phyloP scores from a whole-genome alignment of 2,888 invertebrate species.

The Drymonia ruficornis region DNA sequence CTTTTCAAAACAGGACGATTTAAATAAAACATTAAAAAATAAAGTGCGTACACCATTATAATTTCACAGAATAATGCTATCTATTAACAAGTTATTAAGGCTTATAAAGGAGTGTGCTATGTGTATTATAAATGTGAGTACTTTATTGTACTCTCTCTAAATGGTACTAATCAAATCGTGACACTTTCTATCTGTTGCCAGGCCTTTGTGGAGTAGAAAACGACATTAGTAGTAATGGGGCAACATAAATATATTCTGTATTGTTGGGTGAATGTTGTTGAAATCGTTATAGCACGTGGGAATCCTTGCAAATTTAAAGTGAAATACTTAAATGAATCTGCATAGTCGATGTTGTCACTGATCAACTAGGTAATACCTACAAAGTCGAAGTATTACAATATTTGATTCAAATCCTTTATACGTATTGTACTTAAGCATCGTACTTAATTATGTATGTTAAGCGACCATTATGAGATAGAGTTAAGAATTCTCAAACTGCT shows the following conservation, averaged over 20 bases:
- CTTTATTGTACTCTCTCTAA: conserved; percentile 11
- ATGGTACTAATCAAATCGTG: conserved; percentile 20
- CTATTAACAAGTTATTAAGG: conserved; percentile 5
- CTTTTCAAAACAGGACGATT: no score
- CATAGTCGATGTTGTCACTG: no score
- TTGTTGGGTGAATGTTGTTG: not conserved
- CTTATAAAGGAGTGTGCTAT: not conserved
- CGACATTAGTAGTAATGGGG: conserved; percentile 4
- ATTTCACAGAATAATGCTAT: not conserved
- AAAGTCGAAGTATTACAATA: no score
- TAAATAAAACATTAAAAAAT: not conserved
- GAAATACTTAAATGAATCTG: no score
- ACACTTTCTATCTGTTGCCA: conserved; percentile 15
- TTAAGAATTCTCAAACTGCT: not conserved
- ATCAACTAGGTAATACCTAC: no score
- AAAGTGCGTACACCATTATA: not conserved
- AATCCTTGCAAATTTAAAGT: not conserved
- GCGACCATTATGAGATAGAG: not conserved
- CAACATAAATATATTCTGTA: not conserved
- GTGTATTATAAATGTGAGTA: conserved; percentile 2
- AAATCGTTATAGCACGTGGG: not conserved
- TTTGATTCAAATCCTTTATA: no score
- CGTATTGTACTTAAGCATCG: not conserved
- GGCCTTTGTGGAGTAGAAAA: conserved; percentile 6
- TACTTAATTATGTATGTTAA: not conserved